These are phyloP conservation scores for Actenoides hombroni DNA, from an alignment of 2,113 vertebrate genomes.

Conservation along the genomic window DNA sequence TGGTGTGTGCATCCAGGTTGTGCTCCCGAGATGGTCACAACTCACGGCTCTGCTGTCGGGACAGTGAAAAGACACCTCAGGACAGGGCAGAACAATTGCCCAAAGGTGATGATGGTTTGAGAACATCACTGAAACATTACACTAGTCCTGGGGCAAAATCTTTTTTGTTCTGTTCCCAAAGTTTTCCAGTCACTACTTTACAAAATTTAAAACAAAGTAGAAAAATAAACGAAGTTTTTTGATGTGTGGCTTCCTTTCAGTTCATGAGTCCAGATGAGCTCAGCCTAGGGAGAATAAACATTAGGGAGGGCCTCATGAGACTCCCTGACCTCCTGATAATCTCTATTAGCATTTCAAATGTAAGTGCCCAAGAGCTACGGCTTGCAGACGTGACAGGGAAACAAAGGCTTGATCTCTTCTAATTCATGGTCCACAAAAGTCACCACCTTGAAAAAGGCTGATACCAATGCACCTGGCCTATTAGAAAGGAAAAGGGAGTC, in stretches of 20 bases:
- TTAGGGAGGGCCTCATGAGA: not conserved
- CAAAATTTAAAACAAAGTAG: not conserved
- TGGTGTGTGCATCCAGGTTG: not conserved
- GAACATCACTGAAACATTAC: not conserved
- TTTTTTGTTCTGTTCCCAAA: not conserved
- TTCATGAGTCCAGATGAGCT: not conserved
- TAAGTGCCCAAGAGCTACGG: not conserved
- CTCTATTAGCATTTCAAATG: conserved; percentile 63
- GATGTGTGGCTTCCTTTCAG: not conserved
- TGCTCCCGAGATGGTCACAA: not conserved
- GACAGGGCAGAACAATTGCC: not conserved
- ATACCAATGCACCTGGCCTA: conserved; percentile 20
- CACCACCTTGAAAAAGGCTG: not conserved
- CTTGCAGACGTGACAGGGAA: not conserved
- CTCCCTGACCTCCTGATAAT: conserved; percentile 51
- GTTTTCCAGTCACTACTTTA: not conserved
- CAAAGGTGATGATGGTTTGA: not conserved
- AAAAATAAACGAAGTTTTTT: not conserved
- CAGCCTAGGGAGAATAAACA: not conserved
- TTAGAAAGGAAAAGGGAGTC: not conserved
- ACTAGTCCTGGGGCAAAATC: not conserved
- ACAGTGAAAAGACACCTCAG: not conserved
- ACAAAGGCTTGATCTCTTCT: conserved; percentile 40
- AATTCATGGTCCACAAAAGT: conserved; percentile 26
- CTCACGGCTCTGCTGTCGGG: not conserved